A percentile compares a stretch with the other conserved stretches of the same genome.
phyloP scores from a whole-genome alignment of 2,888 invertebrate genomes.

The Rhamphomyia laevipes region DNA sequence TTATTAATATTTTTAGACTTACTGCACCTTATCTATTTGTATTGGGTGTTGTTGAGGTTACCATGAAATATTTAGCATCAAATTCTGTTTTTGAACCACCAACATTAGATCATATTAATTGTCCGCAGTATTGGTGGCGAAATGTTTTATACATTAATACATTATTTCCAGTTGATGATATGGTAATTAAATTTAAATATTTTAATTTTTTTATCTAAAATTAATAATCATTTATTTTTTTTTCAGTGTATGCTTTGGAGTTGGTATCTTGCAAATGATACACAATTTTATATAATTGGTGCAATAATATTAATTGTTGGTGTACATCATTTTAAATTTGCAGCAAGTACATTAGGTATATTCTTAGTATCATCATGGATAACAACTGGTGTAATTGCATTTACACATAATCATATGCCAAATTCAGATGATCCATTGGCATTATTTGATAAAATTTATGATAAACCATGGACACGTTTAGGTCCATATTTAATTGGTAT shows the following conservation, averaged over 20 bases:
- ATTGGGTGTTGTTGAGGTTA: constrained; percentile 68
- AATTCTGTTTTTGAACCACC: constrained; percentile 78
- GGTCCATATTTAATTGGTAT: constrained; percentile 79
- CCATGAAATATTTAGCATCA: constrained; percentile 75
- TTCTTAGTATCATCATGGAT: constrained; percentile 66
- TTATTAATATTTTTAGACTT: constrained; percentile 41
- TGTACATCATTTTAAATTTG: constrained; percentile 65
- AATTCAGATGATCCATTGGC: constrained; percentile 70
- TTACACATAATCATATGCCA: constrained; percentile 66
- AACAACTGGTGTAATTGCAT: constrained; percentile 70
- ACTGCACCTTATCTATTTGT: constrained; percentile 75
- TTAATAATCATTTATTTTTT: constrained; percentile 2
- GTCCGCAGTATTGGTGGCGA: constrained; percentile 80
- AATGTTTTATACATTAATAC: constrained; percentile 79
- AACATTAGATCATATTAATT: constrained; percentile 67
- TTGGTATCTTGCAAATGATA: constrained; percentile 81
- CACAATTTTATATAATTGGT: constrained; percentile 75
- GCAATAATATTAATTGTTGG: constrained; percentile 70
- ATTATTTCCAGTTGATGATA: constrained; percentile 69
- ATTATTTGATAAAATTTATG: constrained; percentile 78
- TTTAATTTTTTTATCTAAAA: neutral
- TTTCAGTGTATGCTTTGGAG: constrained; percentile 83
- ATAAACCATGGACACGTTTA: constrained; percentile 77
- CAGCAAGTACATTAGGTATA: constrained; percentile 50
- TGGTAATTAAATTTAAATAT: constrained; percentile 43